Conservation (phyloP, 2,888 invertebrate genomes). For the Atethmia centrago region DNA sequence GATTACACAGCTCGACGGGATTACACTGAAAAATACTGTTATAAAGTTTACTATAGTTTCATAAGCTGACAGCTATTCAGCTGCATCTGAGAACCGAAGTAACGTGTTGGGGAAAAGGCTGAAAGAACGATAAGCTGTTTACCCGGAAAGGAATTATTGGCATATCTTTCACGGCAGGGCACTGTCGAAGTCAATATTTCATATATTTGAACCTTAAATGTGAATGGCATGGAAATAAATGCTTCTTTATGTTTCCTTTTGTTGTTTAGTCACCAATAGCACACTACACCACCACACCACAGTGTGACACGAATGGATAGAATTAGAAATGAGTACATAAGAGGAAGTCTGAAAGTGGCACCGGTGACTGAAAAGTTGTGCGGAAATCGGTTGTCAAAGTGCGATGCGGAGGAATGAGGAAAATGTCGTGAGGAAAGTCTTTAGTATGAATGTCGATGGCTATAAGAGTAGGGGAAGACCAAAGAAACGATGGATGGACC, state of each 20-base stretch:
- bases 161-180: not conserved
- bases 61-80: constrained; percentile 17
- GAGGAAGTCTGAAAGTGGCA: too few species aligned
- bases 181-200: not conserved
- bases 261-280: too few species aligned
- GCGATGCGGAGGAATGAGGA: too few species aligned
- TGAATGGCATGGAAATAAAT: not conserved
- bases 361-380: too few species aligned
- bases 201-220: not conserved
- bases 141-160: not conserved
- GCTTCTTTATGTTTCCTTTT: not conserved
- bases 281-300: too few species aligned
- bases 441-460: too few species aligned
- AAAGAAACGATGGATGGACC: too few species aligned
- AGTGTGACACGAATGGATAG: too few species aligned
- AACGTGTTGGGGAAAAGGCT: not conserved
- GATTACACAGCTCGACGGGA: constrained; percentile 24
- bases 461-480: too few species aligned
- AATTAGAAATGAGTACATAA: too few species aligned
- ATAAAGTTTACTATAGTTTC: constrained; percentile 22
- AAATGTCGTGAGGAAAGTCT: too few species aligned
- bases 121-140: constrained; percentile 7
- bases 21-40: constrained; percentile 34
- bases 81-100: not conserved
- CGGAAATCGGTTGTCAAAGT: too few species aligned